Conservation (phyloP, 2,797 vertebrate species). For the Fratercula arctica region DNA sequence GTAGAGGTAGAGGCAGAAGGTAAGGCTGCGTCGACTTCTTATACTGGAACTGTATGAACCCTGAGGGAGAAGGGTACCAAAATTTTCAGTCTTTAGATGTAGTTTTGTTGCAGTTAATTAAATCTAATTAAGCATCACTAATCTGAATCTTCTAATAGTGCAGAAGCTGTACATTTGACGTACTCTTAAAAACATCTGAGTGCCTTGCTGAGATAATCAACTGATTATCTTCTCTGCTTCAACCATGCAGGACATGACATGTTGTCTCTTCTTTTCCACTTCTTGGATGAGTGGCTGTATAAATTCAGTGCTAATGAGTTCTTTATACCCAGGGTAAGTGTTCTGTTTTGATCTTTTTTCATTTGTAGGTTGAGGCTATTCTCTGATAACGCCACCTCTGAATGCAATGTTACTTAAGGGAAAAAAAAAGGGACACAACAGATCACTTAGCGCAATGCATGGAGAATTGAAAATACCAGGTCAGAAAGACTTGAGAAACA, state of each 20-base stretch:
- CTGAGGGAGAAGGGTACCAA: background rate
- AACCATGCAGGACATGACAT: constrained; percentile 85
- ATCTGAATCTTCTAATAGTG: background rate
- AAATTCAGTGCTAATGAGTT: constrained; percentile 95
- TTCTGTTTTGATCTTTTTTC: background rate
- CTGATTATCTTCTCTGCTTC: background rate
- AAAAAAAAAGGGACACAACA: fast-evolving
- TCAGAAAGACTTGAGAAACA: background rate
- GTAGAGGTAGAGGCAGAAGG: constrained; percentile 90
- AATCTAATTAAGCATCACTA: background rate
- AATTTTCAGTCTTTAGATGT: background rate
- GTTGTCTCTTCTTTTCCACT: constrained; percentile 93
- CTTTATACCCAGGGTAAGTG: constrained; percentile 93
- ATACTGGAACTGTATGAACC: background rate
- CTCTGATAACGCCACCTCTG: background rate
- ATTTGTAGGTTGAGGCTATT: background rate
- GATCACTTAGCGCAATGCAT: background rate
- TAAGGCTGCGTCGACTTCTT: constrained; percentile 8
- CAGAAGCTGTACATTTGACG: background rate
- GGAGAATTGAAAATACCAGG: background rate
- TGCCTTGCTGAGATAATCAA: background rate
- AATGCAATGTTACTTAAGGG: background rate
- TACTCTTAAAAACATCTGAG: background rate
- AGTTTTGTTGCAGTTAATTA: background rate
- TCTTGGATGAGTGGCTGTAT: constrained; percentile 95